These are phyloP conservation scores for Vesta saturnalis DNA, from an alignment of 2,888 invertebrate species.

Conservation along the genomic window DNA sequence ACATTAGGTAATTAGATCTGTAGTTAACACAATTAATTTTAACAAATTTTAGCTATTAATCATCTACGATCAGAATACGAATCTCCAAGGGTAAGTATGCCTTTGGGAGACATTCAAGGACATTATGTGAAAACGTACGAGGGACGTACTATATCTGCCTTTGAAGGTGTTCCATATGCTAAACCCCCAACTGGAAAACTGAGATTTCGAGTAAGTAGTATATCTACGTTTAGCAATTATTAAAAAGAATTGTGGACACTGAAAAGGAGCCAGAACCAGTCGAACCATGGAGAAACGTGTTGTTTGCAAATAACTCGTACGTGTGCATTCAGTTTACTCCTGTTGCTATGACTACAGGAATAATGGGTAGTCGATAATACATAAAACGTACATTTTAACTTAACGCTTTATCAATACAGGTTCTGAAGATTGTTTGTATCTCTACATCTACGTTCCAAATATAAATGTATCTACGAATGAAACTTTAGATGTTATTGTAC, in stretches of 20 bases:
- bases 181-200: conserved; percentile 68
- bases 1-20: too few species aligned
- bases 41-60: too few species aligned
- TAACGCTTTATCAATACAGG: conserved; percentile 59
- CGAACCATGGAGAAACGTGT: conserved; percentile 48
- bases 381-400: neutral
- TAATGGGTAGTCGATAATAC: conserved; percentile 15
- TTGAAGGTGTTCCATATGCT: conserved; percentile 72
- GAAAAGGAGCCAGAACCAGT: conserved; percentile 46
- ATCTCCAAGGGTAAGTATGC: conserved; percentile 24
- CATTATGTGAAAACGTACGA: conserved; percentile 41
- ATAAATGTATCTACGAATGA: conserved; percentile 58
- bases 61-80: too few species aligned
- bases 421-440: conserved; percentile 73
- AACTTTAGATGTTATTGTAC: conserved; percentile 61
- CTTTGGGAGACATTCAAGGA: conserved; percentile 30
- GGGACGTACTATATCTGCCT: conserved; percentile 64
- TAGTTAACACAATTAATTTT: too few species aligned
- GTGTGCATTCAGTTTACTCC: conserved; percentile 46
- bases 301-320: conserved; percentile 50
- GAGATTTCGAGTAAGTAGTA: conserved; percentile 64
- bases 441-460: conserved; percentile 70
- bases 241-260: neutral
- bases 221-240: too few species aligned
- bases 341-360: conserved; percentile 38